Conservation (phyloP, 2,113 vertebrate species). For the Cheilinus undulatus region DNA sequence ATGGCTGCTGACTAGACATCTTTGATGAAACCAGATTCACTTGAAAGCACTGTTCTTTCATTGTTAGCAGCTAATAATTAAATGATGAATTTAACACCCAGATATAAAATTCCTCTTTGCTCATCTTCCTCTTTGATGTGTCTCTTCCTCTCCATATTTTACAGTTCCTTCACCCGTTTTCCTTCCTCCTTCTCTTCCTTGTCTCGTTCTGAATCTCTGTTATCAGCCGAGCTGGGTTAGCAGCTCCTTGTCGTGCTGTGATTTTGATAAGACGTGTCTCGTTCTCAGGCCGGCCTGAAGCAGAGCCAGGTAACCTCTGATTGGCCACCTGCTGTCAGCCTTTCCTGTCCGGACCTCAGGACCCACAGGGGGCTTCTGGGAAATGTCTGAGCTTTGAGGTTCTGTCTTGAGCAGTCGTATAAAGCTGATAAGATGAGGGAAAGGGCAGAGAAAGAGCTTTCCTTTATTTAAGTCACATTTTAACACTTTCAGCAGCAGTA, state of each 20-base stretch:
- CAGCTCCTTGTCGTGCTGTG: constrained; percentile 58
- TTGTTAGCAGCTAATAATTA: constrained; percentile 34
- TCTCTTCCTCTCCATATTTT: constrained; percentile 57
- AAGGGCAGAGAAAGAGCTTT: background rate
- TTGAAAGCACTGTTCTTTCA: background rate
- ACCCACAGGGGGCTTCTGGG: constrained; percentile 41
- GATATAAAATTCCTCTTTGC: constrained; percentile 27
- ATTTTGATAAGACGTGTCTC: constrained; percentile 70
- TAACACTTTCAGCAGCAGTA: constrained; percentile 28
- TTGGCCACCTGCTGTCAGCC: constrained; percentile 50
- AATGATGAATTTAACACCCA: constrained; percentile 10
- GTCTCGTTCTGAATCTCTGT: constrained; percentile 28
- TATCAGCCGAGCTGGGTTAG: constrained; percentile 71
- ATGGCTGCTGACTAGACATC: background rate
- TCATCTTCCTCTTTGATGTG: constrained; percentile 53
- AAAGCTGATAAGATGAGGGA: constrained; percentile 58
- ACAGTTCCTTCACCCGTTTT: constrained; percentile 2
- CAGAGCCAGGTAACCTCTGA: constrained; percentile 23
- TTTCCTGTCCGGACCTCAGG: constrained; percentile 28
- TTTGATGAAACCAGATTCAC: background rate
- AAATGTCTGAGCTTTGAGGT: constrained; percentile 34
- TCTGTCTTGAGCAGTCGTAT: constrained; percentile 59
- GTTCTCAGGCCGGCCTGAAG: constrained; percentile 30
- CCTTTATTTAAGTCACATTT: constrained; percentile 8
- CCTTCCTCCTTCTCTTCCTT: constrained; percentile 22